Base-by-base conservation (phyloP, 2,888 invertebrate genomes). In the Creontiades dilutus region DNA sequence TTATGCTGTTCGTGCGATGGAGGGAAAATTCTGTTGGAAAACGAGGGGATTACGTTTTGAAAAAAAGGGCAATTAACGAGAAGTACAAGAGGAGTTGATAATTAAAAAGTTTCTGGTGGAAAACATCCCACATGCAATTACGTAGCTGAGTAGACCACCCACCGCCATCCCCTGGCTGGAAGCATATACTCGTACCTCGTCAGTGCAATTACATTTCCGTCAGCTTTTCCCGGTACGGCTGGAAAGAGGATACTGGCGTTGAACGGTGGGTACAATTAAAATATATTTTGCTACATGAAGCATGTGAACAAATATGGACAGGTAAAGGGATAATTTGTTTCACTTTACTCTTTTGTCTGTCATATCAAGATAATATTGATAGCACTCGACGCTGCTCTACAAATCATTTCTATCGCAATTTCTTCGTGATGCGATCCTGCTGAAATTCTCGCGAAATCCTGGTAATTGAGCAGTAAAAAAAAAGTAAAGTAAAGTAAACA, bases 91-190 rank as follows among this genome's bases (percentile, higher is more conserved):
- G 68, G 68, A 27, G 68, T 12, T 23, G 68, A 23, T 68, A 27
- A 68, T 68, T 5, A 19, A 68, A 61, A 68, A 68, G n/a, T 23
- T 61, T 68, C 23, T 68, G 23, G 23, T 19, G 23, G 68, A 68
- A 68, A 68, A 19, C 68, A 68, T 68, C 19, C 23, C 68, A 68
- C 23, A 68, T 68, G 68, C 68, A 68, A 68, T 68, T 68, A 68
- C 68, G 23, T 68, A 37, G 37, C 37, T 11, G 68, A 68, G 23
- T 68, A 68, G 68, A 68, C 19, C 23, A 23, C 23, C 23, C 23
- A 68, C 16, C 68, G 68, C 23, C 23, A 27, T 4, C 68, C 68
- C 37, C 37, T 37, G 37, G 37, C 37, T 37, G 2, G 37, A 37
- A 37, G 37, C 37, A 37, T 37, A 37, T 37, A 37, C 37, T 37